phyloP scores from a whole-genome alignment of 2,797 vertebrate genomes.

The Mus caroli region DNA sequence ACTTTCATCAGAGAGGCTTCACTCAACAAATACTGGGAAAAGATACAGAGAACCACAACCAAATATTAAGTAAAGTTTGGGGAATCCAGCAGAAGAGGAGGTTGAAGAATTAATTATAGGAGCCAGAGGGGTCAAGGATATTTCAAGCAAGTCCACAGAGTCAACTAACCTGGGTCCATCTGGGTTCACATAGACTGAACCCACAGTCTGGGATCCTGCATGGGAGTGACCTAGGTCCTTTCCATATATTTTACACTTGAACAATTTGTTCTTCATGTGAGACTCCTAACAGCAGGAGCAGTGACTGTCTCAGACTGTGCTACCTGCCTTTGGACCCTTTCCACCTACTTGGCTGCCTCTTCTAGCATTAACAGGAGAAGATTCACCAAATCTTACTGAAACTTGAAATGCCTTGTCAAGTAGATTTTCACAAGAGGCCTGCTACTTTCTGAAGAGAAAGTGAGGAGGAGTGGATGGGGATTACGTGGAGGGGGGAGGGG shows the following conservation, averaged over 20 bases:
- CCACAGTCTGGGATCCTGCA: background rate
- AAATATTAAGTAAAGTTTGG: background rate
- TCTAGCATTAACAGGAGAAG: background rate
- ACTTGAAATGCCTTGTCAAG: background rate
- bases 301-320: background rate
- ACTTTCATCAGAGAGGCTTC: background rate
- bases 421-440: background rate
- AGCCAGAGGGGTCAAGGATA: background rate
- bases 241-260: background rate
- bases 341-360: background rate
- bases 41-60: background rate
- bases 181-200: background rate
- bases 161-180: background rate
- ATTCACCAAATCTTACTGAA: background rate
- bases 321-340: background rate
- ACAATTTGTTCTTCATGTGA: background rate
- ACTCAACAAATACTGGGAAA: background rate
- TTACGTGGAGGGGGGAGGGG: rapidly evolving
- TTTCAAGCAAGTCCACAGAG: background rate
- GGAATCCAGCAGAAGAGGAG: background rate
- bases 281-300: background rate
- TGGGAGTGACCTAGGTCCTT: background rate
- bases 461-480: background rate
- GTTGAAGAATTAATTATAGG: background rate
- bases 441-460: background rate